Percentiles rank a stretch among this genome's conserved stretches.
These are phyloP conservation scores for Lithobates sylvaticus DNA, from an alignment of 2,797 vertebrate species.

Conservation along the genomic window DNA sequence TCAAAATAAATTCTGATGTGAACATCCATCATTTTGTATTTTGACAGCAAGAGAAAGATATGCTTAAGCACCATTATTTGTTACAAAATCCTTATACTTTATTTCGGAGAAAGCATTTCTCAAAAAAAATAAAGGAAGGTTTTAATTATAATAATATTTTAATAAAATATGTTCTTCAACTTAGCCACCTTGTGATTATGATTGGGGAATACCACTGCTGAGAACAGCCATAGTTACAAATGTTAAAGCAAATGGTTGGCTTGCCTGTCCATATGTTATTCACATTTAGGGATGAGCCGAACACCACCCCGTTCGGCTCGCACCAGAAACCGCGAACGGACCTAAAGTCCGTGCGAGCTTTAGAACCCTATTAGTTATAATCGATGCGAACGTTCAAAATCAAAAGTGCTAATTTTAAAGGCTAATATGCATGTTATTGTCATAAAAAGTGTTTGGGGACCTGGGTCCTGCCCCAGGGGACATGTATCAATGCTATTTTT, in stretches of 20 bases:
- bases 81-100: neutral
- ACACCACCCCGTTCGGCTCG: no score
- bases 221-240: neutral
- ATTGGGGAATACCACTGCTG: neutral
- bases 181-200: neutral
- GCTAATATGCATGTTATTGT: no score
- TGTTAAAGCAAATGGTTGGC: neutral
- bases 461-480: no score
- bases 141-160: neutral
- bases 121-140: neutral
- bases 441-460: no score
- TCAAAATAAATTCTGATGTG: neutral
- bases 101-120: neutral
- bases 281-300: no score
- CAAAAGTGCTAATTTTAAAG: no score
- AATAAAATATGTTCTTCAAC: neutral
- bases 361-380: no score
- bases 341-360: no score
- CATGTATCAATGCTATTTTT: no score
- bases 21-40: neutral
- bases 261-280: neutral
- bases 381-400: no score
- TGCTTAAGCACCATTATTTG: neutral
- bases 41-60: neutral
- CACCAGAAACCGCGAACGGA: no score